Base-by-base conservation (phyloP, 2,797 vertebrate species). In the Epinephelus malabaricus region DNA sequence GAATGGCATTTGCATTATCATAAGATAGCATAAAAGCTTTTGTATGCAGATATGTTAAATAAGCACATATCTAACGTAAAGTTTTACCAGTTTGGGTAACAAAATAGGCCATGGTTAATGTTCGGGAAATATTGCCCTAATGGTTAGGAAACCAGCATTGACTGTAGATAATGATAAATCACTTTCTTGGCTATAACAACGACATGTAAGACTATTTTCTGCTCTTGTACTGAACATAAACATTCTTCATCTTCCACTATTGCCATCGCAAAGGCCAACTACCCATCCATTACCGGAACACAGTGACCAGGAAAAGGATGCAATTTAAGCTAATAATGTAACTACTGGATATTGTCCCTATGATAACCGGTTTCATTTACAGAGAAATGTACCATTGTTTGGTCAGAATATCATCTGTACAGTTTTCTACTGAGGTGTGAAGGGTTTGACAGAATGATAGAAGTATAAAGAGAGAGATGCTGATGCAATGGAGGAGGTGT, bases 371-470 rank as follows among this genome's bases (percentile, higher is more conserved):
- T 76, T 40, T 25, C 2, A 64, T 34, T 6, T 34, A 8, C 34
- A 34, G 34, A 34, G 34, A 34, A 8, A 34, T 34, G 45, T 15
- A 34, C 55, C 19, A 56, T 67, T 74, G 40, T 71, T 71, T 5
- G 60, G 62, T 75, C 61, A 43, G 27, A 70, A 72, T 86, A 78
- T 60, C 9, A 83, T 87, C 63, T 34, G 38, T 59, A 58, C 69
- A 86, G 55, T 73, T 84, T 88, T 81, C 79, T 73, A 51, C 76
- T 77, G 77, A 82, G 80, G 78, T 87, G 82, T 89, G 87, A 92
- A 75, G 68, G 82, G 66, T 85, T 83, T 89, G 81, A 90, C 86
- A 86, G 86, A 82, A 76, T 81, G 61, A 84, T 69, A 70, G 79
- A 88, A 87, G 73, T 85, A 88, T 86, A 89, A 80, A 81, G 75